A percentile compares a stretch with the other conserved stretches of the same genome.
phyloP scores from a whole-genome alignment of 2,113 vertebrate species.

The Morphnarchus princeps region DNA sequence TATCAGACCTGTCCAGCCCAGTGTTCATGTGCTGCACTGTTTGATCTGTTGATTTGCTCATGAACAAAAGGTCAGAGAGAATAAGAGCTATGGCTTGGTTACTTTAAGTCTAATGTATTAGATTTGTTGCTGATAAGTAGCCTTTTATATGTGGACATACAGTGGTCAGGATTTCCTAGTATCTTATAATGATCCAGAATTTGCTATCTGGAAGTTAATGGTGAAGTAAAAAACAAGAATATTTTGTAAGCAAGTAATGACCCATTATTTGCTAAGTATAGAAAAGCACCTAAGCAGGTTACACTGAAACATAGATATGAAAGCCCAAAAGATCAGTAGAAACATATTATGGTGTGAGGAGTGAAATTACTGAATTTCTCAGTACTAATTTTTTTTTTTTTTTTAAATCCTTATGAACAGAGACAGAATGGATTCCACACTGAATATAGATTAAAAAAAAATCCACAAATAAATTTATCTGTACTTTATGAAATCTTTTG shows the following conservation, averaged over 20 bases:
- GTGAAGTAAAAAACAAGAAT: neutral
- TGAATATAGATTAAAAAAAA: neutral
- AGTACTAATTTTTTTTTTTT: neutral
- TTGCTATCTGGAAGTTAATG: neutral
- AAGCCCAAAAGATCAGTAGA: neutral
- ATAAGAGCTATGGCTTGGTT: neutral
- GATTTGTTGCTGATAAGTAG: neutral
- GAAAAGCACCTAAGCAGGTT: neutral
- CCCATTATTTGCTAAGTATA: neutral
- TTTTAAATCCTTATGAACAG: neutral
- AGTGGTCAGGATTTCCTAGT: neutral
- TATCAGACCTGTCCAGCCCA: neutral
- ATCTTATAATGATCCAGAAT: neutral
- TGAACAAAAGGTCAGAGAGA: neutral
- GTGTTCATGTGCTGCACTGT: neutral
- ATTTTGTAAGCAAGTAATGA: neutral
- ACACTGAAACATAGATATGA: neutral
- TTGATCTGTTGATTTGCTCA: neutral
- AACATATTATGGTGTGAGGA: neutral
- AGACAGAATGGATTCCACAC: neutral
- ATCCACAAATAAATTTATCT: neutral
- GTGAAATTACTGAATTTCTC: neutral
- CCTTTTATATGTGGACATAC: neutral
- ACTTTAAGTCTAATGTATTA: neutral
- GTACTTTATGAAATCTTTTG: slow-evolving; percentile 4